Evolutionary conservation across 2,113 vertebrate genomes (phyloP).

Genomic region (Serinus canaria): DNA sequence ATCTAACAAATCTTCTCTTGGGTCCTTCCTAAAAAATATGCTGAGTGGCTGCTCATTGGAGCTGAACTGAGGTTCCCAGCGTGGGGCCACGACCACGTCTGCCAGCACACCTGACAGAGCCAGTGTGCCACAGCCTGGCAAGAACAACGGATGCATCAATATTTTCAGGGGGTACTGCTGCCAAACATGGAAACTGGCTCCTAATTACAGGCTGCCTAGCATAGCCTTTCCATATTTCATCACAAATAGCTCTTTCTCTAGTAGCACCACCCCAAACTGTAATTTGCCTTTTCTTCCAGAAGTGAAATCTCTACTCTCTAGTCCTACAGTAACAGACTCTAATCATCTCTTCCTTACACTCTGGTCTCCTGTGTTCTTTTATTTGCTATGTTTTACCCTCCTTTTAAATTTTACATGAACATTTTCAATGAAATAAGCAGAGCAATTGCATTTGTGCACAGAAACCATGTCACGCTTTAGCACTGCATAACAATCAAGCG

Average conservation of each 20-base stretch:
- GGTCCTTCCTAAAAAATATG: neutral
- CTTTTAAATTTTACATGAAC: neutral
- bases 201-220: slow-evolving; percentile 34
- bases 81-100: accelerated
- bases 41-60: neutral
- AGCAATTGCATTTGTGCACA: neutral
- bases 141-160: neutral
- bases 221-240: neutral
- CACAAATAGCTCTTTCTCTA: neutral
- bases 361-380: neutral
- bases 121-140: neutral
- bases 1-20: neutral
- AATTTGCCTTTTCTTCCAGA: neutral
- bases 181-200: neutral
- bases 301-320: neutral
- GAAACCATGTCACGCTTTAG: neutral
- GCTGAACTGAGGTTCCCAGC: neutral
- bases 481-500: neutral
- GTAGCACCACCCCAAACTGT: neutral
- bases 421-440: neutral
- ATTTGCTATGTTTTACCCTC: neutral
- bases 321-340: neutral
- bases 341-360: neutral
- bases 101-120: slow-evolving; percentile 44
- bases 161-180: neutral